Conservation (phyloP, 2,113 vertebrate species). For the Macaca nemestrina region DNA sequence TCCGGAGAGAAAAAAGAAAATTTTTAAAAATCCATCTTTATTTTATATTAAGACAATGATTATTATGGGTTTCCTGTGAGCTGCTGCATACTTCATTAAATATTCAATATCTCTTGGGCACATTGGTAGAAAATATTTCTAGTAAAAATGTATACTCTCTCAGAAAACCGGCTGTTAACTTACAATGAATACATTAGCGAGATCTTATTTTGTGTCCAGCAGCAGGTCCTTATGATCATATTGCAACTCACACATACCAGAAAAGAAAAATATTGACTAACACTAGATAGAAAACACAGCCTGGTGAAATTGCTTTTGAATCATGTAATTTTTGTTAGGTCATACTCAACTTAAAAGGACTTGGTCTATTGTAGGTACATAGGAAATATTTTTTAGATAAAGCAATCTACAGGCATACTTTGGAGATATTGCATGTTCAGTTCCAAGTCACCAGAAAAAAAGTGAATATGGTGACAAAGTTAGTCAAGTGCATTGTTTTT, state of each 20-base stretch:
- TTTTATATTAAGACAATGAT: not conserved
- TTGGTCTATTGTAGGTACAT: not conserved
- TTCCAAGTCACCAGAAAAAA: not conserved
- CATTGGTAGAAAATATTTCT: not conserved
- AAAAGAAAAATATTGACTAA: not conserved
- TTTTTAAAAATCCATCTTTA: not conserved
- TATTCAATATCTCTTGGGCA: not conserved
- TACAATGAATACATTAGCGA: not conserved
- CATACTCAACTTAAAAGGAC: not conserved
- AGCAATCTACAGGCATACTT: not conserved
- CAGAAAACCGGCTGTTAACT: not conserved
- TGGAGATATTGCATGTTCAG: not conserved
- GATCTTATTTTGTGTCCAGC: not conserved
- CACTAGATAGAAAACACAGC: not conserved
- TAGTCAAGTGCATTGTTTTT: not conserved
- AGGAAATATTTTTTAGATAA: not conserved
- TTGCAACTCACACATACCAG: not conserved
- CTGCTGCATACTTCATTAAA: not conserved
- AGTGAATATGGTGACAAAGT: not conserved
- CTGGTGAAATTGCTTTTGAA: not conserved
- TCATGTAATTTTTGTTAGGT: not conserved
- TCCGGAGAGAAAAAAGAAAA: not conserved
- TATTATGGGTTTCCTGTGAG: not conserved
- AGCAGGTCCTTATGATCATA: not conserved
- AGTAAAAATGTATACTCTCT: not conserved